Conservation (phyloP, 1,140 invertebrate species). For the Patella vulgata region DNA sequence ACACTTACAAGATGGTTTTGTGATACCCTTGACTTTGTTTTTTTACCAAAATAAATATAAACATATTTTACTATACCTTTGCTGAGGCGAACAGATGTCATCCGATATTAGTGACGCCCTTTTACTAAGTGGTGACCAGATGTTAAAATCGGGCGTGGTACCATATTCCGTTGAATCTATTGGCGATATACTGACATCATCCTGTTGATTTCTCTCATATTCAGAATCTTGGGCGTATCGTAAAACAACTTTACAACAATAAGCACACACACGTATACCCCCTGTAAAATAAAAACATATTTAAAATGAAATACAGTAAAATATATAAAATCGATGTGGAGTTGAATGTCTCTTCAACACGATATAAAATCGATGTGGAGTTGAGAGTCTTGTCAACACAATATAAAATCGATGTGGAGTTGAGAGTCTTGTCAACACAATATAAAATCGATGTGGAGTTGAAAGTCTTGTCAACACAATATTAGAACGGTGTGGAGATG, state of each 20-base stretch:
- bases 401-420: too few species aligned
- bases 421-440: too few species aligned
- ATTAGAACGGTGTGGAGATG: too few species aligned
- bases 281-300: conserved; percentile 70
- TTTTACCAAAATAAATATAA: too few species aligned
- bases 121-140: conserved; percentile 25
- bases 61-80: too few species aligned
- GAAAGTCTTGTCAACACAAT: too few species aligned
- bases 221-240: conserved; percentile 85
- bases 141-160: conserved; percentile 32
- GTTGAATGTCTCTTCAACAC: too few species aligned
- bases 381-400: too few species aligned
- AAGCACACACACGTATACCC: conserved; percentile 90
- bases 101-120: conserved; percentile 9
- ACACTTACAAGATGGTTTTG: too few species aligned
- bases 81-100: conserved; percentile 9
- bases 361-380: too few species aligned
- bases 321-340: conserved; percentile 2
- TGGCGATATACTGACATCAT: conserved; percentile 74
- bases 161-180: conserved; percentile 21
- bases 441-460: too few species aligned
- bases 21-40: too few species aligned
- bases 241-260: conserved; percentile 92
- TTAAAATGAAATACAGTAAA: neutral
- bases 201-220: conserved; percentile 82